Evolutionary conservation across 2,888 invertebrate species (phyloP), one percentile per base, ranked within the genome.

Genomic region (Latrodectus hesperus): DNA sequence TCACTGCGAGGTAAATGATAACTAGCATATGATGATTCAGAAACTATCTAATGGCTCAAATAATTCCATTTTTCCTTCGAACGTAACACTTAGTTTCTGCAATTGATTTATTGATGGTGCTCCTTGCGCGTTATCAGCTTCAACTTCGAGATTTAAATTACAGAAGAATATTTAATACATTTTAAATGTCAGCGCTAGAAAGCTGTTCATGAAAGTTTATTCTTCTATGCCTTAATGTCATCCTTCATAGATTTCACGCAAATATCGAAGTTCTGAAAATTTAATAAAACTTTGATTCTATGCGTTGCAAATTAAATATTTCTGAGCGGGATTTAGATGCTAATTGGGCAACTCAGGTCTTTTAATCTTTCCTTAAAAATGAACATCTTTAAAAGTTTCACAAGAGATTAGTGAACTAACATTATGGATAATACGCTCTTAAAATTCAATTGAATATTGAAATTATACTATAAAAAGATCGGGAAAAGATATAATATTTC

Each of bases 341-440:
- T 84, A 84, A 84, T 84, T 82, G 75, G 75, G 55, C 74, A 60
- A 26, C 22, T 64, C 16, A n/a, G 70, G 67, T 52, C 51, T 65
- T 82, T 65, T 75, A 74, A 75, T 82, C 74, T 81, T 52, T 67
- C n/a, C n/a, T n/a, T 49, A 38, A 68, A 53, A 68, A 67, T 60
- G 12, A 68, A 38, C 75, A 75, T 75, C 73, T 75, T 82, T n/a
- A 82, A 82, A 73, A 73, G 70, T 75, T 75, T 75, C 52, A 75
- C 67, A 75, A 73, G 82, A 55, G 68, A 82, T 82, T 82, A 82
- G 64, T 82, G 73, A 82, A 82, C 75, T 82, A 55, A 52, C 22
- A 75, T 68, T 5, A 60, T n/a, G 52, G 60, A n/a, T n/a, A n/a
- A n/a, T n/a, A n/a, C n/a, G n/a, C n/a, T n/a, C n/a, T n/a, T n/a